These are phyloP conservation scores for Cephalopholis sonnerati DNA, from an alignment of 2,113 vertebrate genomes.

Conservation along the genomic window DNA sequence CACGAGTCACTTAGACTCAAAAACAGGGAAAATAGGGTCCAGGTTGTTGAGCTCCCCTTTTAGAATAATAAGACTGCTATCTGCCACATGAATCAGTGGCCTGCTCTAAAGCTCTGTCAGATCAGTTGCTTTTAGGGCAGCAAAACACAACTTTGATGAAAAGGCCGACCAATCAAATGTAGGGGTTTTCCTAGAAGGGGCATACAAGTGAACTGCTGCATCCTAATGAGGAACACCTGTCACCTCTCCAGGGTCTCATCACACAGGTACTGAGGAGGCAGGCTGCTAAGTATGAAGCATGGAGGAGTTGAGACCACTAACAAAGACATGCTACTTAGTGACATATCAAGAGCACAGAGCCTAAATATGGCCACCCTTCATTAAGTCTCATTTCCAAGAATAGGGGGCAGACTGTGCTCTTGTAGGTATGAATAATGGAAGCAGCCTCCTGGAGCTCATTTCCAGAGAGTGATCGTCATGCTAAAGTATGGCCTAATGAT, in stretches of 20 bases:
- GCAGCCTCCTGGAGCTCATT: conserved; percentile 80
- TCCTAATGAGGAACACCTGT: conserved; percentile 29
- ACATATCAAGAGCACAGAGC: conserved; percentile 60
- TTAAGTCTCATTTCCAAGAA: conserved; percentile 81
- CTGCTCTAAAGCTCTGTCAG: background rate
- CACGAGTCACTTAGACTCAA: no score
- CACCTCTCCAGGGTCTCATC: conserved; percentile 31
- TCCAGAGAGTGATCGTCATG: conserved; percentile 76
- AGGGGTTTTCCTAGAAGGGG: background rate
- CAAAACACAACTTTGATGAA: conserved; percentile 22
- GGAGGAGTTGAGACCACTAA: conserved; percentile 21
- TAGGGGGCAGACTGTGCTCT: conserved; percentile 69
- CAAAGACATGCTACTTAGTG: conserved; percentile 26
- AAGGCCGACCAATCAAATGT: conserved; percentile 26
- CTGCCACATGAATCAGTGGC: background rate
- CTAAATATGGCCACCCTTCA: conserved; percentile 72
- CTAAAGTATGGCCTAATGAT: conserved; percentile 77
- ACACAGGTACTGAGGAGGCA: conserved; percentile 25
- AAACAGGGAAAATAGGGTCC: no score
- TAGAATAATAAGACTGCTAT: background rate
- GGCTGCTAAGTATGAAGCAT: conserved; percentile 2
- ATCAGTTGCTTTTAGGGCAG: conserved; percentile 11
- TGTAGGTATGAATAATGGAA: conserved; percentile 83
- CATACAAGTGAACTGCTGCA: background rate
- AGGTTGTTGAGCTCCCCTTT: background rate